These are phyloP conservation scores for Folsomia manolachei DNA, from an alignment of 2,888 invertebrate species.

Conservation along the genomic window DNA sequence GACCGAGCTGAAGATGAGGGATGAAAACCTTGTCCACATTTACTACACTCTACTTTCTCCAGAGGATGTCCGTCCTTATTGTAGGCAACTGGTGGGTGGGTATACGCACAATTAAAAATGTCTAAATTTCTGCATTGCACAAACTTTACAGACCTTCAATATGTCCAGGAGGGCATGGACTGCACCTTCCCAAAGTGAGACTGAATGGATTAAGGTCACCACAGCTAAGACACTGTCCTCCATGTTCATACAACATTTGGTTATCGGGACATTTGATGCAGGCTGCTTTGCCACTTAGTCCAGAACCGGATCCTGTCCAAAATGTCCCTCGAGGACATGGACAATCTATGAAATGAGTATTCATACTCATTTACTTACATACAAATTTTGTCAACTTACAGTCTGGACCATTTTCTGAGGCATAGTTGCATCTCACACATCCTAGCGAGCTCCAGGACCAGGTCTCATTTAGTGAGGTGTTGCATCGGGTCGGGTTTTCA, in stretches of 20 bases:
- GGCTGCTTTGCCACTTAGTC: conserved; percentile 7
- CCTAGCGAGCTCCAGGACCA: conserved; percentile 37
- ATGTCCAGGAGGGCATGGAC: conserved; percentile 37
- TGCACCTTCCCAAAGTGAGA: conserved; percentile 31
- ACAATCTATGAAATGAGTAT: conserved; percentile 24
- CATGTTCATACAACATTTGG: conserved; percentile 30
- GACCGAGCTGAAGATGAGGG: conserved; percentile 54
- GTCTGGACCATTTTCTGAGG: conserved; percentile 17
- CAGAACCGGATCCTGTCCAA: conserved; percentile 6
- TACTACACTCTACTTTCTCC: conserved; percentile 52
- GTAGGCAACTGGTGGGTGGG: conserved; percentile 22
- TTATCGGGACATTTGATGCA: conserved; percentile 35
- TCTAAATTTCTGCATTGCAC: no score
- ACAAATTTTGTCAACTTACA: conserved; percentile 23
- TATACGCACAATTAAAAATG: background rate
- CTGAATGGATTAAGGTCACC: conserved; percentile 30
- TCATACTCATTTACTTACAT: conserved; percentile 11
- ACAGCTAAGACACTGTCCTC: conserved; percentile 38
- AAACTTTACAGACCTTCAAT: conserved; percentile 37
- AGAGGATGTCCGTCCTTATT: conserved; percentile 30
- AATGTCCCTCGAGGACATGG: conserved; percentile 25
- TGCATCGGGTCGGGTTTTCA: conserved; percentile 28
- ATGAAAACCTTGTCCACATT: conserved; percentile 55
- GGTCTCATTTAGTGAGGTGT: conserved; percentile 25
- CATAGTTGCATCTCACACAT: conserved; percentile 44